Base-by-base conservation (phyloP, 2,888 invertebrate species). In the Cryptus armator region DNA sequence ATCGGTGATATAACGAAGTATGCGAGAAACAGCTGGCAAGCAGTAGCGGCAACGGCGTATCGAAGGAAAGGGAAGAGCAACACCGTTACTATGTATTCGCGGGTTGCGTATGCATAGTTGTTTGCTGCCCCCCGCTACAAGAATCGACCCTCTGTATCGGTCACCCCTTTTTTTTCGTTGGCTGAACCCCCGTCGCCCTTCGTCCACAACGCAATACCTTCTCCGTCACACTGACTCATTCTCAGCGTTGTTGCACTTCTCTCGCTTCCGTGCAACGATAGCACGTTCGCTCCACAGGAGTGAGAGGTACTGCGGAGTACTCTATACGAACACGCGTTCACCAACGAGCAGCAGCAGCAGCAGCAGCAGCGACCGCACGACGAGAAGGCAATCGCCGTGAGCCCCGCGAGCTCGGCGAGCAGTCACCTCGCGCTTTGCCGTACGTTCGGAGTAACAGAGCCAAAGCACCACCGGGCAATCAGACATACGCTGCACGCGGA, bases 11-110 rank as follows among this genome's bases (percentile, higher is more conserved):
- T 24, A 62, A 29, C 29, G 29, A 32, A 12, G 62, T 62, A 32
- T 62, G 46, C 79, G 64, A 37, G 70, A 83, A 90, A 89, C 91
- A 90, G 89, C 89, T 90, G 90, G 91, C 89, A 89, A 88, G 85
- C 90, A 88, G 88, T 71, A 78, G 67, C 64, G 12, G 68, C 44
- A 71, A 37, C 24, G 43, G 48, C 64, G 10, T 67, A 53, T 24
- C 44, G 53, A 67, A 14, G 77, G 81, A 77, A 81, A 81, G 74
- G 87, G 87, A 87, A 85, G 85, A 85, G 87, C 87, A 86, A 88
- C 87, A 89, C 90, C 90, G 91, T 91, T 90, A 91, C 81, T 75
- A 77, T 68, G 74, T 67, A 46, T 66, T 4, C 83, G 84, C 83
- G 64, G 19, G 29, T 80, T 48, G 56, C 67, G 68, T 78, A 43